These are phyloP conservation scores for Chrysina gloriosa DNA, from an alignment of 2,888 invertebrate species.

Conservation along the genomic window DNA sequence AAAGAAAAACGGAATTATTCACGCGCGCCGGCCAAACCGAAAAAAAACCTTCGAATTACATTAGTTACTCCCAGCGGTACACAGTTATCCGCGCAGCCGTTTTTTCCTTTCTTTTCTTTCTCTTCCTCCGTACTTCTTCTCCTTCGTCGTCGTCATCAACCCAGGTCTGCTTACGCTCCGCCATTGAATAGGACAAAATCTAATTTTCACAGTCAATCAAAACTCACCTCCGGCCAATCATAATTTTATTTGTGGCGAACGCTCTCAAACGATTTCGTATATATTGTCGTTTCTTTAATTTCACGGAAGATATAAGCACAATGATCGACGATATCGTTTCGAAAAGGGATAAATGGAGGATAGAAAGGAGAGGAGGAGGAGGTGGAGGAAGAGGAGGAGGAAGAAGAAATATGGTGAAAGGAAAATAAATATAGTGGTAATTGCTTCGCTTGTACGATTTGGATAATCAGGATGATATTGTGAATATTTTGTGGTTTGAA, in stretches of 20 bases:
- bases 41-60: no score
- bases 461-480: no score
- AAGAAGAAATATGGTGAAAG: no score
- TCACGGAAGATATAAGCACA: constrained; percentile 34
- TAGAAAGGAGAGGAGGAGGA: constrained; percentile 42
- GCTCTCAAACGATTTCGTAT: constrained; percentile 21
- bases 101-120: no score
- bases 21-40: no score
- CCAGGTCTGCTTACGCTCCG: not conserved
- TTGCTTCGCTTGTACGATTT: no score
- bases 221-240: constrained; percentile 28
- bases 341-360: constrained; percentile 32
- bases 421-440: no score
- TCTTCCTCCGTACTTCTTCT: not conserved
- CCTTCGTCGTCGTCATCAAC: not conserved
- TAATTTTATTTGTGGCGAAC: constrained; percentile 26
- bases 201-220: constrained; percentile 37
- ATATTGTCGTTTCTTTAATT: constrained; percentile 23
- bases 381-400: constrained; percentile 42
- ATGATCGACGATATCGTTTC: constrained; percentile 32
- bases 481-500: no score
- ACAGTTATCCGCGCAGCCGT: no score
- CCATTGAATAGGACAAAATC: constrained; percentile 23
- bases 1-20: no score
- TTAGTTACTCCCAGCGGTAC: no score